Conservation (phyloP, 2,113 vertebrate species). For the Melanerpes formicivorus region DNA sequence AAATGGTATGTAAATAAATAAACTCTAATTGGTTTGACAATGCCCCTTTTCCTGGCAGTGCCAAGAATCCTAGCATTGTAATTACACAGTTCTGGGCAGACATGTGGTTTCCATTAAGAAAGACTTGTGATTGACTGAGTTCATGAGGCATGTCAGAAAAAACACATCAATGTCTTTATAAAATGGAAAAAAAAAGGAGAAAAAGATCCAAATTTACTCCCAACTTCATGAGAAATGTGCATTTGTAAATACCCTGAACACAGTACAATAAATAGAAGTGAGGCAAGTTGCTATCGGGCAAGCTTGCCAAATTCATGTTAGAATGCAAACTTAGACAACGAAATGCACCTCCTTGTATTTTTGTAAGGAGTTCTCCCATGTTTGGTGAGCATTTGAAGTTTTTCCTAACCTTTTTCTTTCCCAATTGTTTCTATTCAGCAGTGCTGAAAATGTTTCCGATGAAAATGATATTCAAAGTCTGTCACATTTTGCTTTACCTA, state of each 20-base stretch:
- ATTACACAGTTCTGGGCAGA: constrained; percentile 85
- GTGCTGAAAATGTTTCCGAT: constrained; percentile 70
- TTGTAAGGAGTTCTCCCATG: constrained; percentile 39
- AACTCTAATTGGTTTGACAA: constrained; percentile 87
- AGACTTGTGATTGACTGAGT: constrained; percentile 83
- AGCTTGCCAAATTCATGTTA: constrained; percentile 16
- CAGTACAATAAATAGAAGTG: neutral
- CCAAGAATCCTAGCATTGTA: constrained; percentile 85
- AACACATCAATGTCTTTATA: constrained; percentile 81
- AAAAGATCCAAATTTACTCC: constrained; percentile 75
- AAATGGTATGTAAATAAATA: constrained; percentile 87
- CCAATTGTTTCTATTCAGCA: constrained; percentile 30
- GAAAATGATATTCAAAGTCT: constrained; percentile 66
- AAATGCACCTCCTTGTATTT: constrained; percentile 32
- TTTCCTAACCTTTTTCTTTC: neutral
- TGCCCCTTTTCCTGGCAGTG: constrained; percentile 84
- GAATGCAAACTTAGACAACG: neutral
- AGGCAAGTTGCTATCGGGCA: constrained; percentile 24
- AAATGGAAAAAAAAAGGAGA: constrained; percentile 69
- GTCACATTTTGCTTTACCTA: constrained; percentile 54
- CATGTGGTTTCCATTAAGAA: constrained; percentile 89
- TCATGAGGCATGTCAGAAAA: constrained; percentile 85
- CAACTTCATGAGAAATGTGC: constrained; percentile 73
- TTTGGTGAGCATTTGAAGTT: constrained; percentile 42
- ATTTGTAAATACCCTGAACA: constrained; percentile 63